Conservation (phyloP, 2,888 invertebrate species). For the Acrobasis repandana region DNA sequence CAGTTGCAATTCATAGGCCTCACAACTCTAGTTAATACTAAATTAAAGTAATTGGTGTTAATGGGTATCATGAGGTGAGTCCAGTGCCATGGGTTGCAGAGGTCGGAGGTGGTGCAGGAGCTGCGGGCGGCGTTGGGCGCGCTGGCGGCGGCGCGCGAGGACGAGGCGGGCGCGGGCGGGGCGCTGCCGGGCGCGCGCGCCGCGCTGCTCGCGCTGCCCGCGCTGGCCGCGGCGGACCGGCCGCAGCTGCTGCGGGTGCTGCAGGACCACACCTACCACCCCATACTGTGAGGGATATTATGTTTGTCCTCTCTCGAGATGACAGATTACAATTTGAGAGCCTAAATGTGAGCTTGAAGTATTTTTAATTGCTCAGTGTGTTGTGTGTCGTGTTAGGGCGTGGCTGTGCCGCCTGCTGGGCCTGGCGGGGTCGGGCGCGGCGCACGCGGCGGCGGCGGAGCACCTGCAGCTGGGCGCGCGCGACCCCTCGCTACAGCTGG, state of each 20-base stretch:
- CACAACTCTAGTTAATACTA: too few relatives aligned
- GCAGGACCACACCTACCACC: conserved; percentile 23
- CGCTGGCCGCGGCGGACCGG: conserved; percentile 26
- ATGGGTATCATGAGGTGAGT: too few relatives aligned
- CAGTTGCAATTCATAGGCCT: too few relatives aligned
- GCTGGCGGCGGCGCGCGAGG: conserved; percentile 30
- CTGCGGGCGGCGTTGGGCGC: conserved; percentile 23
- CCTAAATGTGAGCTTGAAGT: too few relatives aligned
- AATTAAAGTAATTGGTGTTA: too few relatives aligned
- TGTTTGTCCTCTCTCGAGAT: too few relatives aligned
- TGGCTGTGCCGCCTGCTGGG: conserved; percentile 49
- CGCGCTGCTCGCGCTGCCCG: conserved; percentile 31
- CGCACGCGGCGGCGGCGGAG: conserved; percentile 45
- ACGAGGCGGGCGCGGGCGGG: conserved; percentile 34
- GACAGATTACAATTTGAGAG: too few relatives aligned
- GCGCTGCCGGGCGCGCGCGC: conserved; percentile 32
- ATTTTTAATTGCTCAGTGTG: too few relatives aligned
- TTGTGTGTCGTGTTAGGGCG: too few relatives aligned
- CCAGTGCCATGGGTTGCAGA: neutral
- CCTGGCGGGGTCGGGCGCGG: conserved; percentile 43
- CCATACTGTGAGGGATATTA: conserved; percentile 9
- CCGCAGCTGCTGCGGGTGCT: conserved; percentile 23
- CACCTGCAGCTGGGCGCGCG: conserved; percentile 45
- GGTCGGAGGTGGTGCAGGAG: neutral
- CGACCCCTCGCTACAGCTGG: conserved; percentile 37